A percentile compares a stretch with the other conserved stretches of the same genome.
Conservation (phyloP, 1,140 invertebrate species). For the Drosophila nigromelanica region DNA sequence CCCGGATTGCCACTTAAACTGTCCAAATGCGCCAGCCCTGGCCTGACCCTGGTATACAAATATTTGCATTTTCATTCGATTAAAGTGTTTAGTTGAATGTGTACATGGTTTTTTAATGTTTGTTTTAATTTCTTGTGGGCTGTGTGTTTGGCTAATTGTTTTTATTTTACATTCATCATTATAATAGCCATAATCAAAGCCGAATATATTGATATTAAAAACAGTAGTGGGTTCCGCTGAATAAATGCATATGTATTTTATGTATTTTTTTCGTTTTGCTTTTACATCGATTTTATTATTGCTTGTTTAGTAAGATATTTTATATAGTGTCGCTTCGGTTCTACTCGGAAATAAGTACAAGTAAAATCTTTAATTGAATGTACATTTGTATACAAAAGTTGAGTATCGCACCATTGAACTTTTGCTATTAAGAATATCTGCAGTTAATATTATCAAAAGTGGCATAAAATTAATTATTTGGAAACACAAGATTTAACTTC, state of each 20-base stretch:
- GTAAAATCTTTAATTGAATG: no score
- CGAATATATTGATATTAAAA: not conserved
- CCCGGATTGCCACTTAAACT: conserved; percentile 62
- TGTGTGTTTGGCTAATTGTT: conserved; percentile 36
- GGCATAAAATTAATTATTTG: no score
- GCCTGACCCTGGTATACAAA: conserved; percentile 12
- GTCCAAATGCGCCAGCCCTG: conserved; percentile 51
- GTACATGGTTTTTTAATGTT: not conserved
- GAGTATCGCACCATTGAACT: no score
- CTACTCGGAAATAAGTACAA: no score
- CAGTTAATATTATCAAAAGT: no score
- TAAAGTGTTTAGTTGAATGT: conserved; percentile 14
- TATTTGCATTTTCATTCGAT: conserved; percentile 18
- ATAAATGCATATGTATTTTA: no score
- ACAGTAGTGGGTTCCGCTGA: not conserved
- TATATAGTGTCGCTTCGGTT: no score
- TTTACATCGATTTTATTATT: not conserved
- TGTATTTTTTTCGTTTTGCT: not conserved
- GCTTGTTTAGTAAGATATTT: no score
- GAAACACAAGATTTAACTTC: no score
- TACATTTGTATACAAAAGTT: no score
- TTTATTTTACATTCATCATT: conserved; percentile 14
- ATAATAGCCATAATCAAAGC: conserved; percentile 16
- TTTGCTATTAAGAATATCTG: no score
- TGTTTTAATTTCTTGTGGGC: conserved; percentile 19